phyloP scores from a whole-genome alignment of 23 tunicate genomes.

The Trididemnum miniatum region DNA sequence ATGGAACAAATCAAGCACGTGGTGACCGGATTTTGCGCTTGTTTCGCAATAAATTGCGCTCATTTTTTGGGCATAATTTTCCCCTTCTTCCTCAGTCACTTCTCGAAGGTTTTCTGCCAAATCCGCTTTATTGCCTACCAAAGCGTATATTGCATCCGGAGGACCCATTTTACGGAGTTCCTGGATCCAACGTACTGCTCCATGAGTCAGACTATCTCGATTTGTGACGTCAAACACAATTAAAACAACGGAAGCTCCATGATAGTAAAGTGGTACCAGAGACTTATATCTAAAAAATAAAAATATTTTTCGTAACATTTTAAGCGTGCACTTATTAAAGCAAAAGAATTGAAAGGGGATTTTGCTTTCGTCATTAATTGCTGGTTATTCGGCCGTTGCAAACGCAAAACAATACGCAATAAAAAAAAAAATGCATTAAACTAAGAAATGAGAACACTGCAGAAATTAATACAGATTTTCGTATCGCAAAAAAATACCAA shows the following conservation, averaged over 20 bases:
- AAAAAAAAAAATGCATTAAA: too few species aligned
- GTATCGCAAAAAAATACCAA: too few species aligned
- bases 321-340: too few species aligned
- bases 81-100: slow-evolving; percentile 24
- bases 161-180: slow-evolving; percentile 44
- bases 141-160: slow-evolving; percentile 16
- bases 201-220: background rate
- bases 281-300: slow-evolving; percentile 40
- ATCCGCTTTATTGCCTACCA: slow-evolving; percentile 55
- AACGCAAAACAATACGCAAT: too few species aligned
- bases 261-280: slow-evolving; percentile 41
- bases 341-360: too few species aligned
- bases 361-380: too few species aligned
- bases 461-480: too few species aligned
- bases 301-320: too few species aligned
- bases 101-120: slow-evolving; percentile 28
- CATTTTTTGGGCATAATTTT: slow-evolving; percentile 24
- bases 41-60: slow-evolving; percentile 38
- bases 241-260: slow-evolving; percentile 43
- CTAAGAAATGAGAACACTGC: too few species aligned
- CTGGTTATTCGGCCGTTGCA: too few species aligned
- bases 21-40: slow-evolving; percentile 40
- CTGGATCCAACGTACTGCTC: slow-evolving; percentile 22
- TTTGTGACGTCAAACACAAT: slow-evolving; percentile 43
- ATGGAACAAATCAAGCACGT: background rate